Base-by-base conservation (phyloP, 2,797 vertebrate genomes). In the Ceyx erithaca region DNA sequence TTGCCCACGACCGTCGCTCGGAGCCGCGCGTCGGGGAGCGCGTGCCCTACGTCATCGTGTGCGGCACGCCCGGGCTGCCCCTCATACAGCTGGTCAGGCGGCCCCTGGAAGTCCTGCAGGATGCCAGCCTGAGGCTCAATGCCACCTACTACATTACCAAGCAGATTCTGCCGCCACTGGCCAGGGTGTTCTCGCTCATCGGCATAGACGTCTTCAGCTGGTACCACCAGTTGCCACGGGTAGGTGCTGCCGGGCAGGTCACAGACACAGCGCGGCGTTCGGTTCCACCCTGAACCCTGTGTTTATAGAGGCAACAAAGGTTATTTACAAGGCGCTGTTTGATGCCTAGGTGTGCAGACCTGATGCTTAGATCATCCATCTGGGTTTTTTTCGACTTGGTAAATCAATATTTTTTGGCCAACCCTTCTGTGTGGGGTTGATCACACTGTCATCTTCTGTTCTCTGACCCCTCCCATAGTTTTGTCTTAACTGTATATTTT, bases 141-240 rank as follows among this genome's bases (percentile, higher is more conserved):
- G 97, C 98, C 77, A 98, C 98, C 6, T 99, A 99, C 96, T 99
- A 99, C 84, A 98, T 99, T 93, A 99, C 98, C 97, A 99, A 99
- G 94, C 99, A 99, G 93, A 99, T 99, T 87, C 98, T 99, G 94
- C 99, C 99, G 3, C 99, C 99, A 0, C 97, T 99, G 67, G 98
- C 98, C 20, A 98, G 99, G 78, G 97, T 99, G 45, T 99, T 99
- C 97, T 98, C 98, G 8, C 98, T 99, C 55, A 99, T 99, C 45
- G 99, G 99, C 16, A 98, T 99, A 26, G 99, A 99, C 2, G 98
- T 99, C 90, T 98, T 99, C 97, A 97, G 96, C 97, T 99, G 99
- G 99, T 99, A 99, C 97, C 98, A 99, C 28, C 98, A 99, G 96
- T 97, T 99, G 80, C 99, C 99, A 82, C 97, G 99, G 98, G 99